Evolutionary conservation across 2,888 invertebrate genomes (phyloP), one percentile per base, ranked within the genome.

Genomic region (Meiosimyza platycephala): DNA sequence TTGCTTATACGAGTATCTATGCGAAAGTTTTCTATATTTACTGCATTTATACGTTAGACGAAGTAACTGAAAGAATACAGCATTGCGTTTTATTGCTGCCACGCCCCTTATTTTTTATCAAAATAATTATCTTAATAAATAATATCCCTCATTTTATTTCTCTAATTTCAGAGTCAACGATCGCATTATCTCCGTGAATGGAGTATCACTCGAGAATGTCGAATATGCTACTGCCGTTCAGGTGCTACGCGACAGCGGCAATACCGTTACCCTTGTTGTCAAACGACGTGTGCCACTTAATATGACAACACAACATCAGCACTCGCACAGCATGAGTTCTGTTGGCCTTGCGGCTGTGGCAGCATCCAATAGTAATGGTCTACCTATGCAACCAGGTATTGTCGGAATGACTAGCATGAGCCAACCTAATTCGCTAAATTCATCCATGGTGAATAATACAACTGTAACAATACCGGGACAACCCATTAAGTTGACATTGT

Each of bases 101-200:
- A 28, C 28, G 28, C 28, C 28, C 4, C 28, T 28, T 22, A 22
- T 22, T 22, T n/a, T 28, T 28, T 28, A 3, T 28, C 4, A 4
- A 28, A 28, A 28, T 28, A 28, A 28, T 28, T 28, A 4, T 4
- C 4, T 28, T 28, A 3, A 4, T 3, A 28, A 3, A 3, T 28
- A 28, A 4, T 3, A 28, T 3, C 28, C 0, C 48, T 40, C 75
- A 76, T 76, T 40, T 55, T 70, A 72, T 64, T 65, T 69, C 72
- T 64, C 28, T 78, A 33, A 57, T 80, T 88, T 33, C 90, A 99
- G 98, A 89, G 96, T 98, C 55, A 99, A 99, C 88, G 99, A 99
- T 89, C 92, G 99, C 78, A 98, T 99, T 83, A 93, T 98, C 78
- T 95, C 96, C 72, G 99, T 98, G 28, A 99, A 99, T 88, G 97